Evolutionary conservation across 2,113 vertebrate genomes (phyloP).

Genomic region (Cryptotis parvus): DNA sequence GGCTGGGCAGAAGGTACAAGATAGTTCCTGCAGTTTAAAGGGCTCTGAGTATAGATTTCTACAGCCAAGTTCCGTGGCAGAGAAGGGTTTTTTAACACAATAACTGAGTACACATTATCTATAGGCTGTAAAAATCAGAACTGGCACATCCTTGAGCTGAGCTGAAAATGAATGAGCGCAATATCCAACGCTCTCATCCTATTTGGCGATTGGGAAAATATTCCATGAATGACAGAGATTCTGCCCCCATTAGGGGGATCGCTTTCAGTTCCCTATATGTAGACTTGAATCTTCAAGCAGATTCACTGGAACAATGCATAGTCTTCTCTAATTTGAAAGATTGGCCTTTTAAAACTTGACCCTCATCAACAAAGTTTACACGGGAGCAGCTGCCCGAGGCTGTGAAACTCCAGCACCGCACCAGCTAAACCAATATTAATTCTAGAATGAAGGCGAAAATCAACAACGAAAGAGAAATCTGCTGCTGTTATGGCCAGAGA

Average conservation of each 20-base stretch:
- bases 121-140: not conserved
- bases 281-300: slow-evolving; percentile 3
- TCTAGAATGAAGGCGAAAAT: slow-evolving; percentile 72
- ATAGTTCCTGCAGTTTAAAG: not conserved
- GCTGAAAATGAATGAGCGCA: not conserved
- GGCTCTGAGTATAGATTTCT: not conserved
- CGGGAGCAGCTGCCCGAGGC: slow-evolving; percentile 40
- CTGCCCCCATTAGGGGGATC: not conserved
- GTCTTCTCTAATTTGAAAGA: not conserved
- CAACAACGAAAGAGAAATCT: slow-evolving; percentile 76
- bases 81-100: not conserved
- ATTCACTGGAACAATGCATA: slow-evolving; percentile 39
- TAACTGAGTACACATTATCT: not conserved
- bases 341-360: slow-evolving; percentile 52
- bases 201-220: slow-evolving; percentile 29
- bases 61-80: not conserved
- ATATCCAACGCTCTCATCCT: not conserved
- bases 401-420: slow-evolving; percentile 43
- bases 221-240: not conserved
- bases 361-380: slow-evolving; percentile 67
- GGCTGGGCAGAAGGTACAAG: not conserved
- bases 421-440: slow-evolving; percentile 77
- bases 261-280: slow-evolving; percentile 38
- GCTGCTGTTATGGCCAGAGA: slow-evolving; percentile 64
- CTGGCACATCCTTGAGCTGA: not conserved